Base-by-base conservation (phyloP, 2,888 invertebrate genomes). In the Ichneumoninae sp. region DNA sequence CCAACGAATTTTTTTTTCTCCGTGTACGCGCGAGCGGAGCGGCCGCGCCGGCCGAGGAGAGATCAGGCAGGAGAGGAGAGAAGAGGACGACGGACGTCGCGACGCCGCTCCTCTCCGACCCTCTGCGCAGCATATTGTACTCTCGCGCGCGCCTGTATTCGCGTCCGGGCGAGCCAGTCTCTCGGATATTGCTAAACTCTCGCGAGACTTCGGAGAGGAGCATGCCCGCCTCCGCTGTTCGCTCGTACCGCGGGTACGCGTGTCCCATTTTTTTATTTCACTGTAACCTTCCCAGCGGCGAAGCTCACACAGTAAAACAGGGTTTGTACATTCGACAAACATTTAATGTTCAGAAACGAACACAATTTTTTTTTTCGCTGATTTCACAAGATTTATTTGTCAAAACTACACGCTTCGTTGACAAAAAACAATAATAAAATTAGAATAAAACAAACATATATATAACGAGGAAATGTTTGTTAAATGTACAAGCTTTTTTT, bases 181-280 rank as follows among this genome's bases (percentile, higher is more conserved):
- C 78, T 83, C 78, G 78, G 78, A 79, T 83, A 78, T 83, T 83
- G 78, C 82, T 83, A 74, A 78, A 79, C 54, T 65, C 82, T 70
- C 82, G 50, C 57, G 30, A 74, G 57, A 60, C 71, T 50, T 68
- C 60, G 54, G 57, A 62, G 62, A 26, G 60, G 74, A 62, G 40
- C 69, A 52, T 57, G 22, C 26, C 71, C 71, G 72, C 72, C 82
- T 77, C 19, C 68, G 33, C 77, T 19, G 33, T 77, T 82, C 70
- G 26, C 50, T 50, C 22, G n/a, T 50, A 19, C 75, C n/a, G 70
- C 69, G 70, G 33, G 26, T n/a, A 62, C 40, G 62, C 62, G 62
- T 30, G 62, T 62, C 50, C 19, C 72, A 30, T 60, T 52, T 36
- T 22, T 57, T 75, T 22, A 13, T 26, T 68, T n/a, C 54, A 54